These are phyloP conservation scores for Liolophura sinensis DNA, from an alignment of 1,140 invertebrate genomes.

Conservation along the genomic window DNA sequence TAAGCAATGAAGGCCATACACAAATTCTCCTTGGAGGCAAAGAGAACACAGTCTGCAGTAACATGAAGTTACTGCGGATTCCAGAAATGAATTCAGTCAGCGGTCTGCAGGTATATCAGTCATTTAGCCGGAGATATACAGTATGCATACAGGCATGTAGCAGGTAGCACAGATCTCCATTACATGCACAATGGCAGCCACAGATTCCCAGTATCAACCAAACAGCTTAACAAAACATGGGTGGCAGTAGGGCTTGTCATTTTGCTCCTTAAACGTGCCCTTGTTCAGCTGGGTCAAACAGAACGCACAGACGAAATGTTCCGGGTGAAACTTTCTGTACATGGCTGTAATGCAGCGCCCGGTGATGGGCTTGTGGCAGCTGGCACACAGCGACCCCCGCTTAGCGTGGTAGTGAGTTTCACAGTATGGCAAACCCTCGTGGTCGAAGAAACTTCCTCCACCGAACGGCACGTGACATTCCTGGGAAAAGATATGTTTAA, in stretches of 20 bases:
- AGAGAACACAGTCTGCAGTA: too few species aligned
- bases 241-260: conserved; percentile 98
- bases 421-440: conserved; percentile 95
- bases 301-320: conserved; percentile 98
- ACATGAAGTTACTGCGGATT: too few species aligned
- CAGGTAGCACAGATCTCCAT: too few species aligned
- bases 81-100: too few species aligned
- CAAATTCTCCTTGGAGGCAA: too few species aligned
- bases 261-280: conserved; percentile 89
- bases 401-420: conserved; percentile 98
- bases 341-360: conserved; percentile 98
- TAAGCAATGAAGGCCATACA: too few species aligned
- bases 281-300: conserved; percentile 97
- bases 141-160: too few species aligned
- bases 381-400: conserved; percentile 93
- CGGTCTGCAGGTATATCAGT: too few species aligned
- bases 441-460: conserved; percentile 92
- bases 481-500: too few species aligned
- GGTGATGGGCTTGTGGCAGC: conserved; percentile 92
- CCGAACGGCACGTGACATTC: conserved; percentile 90
- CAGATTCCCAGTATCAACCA: conserved; percentile 56
- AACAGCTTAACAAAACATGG: conserved; percentile 97
- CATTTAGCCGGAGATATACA: too few species aligned
- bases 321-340: conserved; percentile 98
- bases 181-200: too few species aligned